Percentiles rank a stretch among this genome's conserved stretches.
phyloP scores from a whole-genome alignment of 1,140 invertebrate species.

The Lamellibrachia luymesi region DNA sequence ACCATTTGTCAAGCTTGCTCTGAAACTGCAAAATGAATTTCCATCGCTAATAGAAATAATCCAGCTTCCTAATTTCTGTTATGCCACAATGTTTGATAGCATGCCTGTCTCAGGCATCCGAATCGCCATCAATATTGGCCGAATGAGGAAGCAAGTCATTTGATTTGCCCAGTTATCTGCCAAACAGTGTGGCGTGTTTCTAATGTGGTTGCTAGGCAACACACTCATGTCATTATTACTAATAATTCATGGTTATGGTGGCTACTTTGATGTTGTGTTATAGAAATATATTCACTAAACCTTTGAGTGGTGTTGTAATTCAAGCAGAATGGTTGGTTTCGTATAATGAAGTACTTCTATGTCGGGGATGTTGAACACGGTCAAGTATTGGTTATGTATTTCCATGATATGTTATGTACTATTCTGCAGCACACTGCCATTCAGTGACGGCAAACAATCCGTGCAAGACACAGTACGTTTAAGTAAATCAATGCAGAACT shows the following conservation, averaged over 20 bases:
- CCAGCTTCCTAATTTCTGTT: not conserved
- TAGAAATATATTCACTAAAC: not conserved
- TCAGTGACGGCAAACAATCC: not conserved
- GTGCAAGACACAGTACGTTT: too few species aligned
- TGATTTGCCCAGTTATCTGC: not conserved
- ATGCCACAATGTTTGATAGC: not conserved
- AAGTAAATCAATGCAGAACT: too few species aligned
- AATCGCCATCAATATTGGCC: not conserved
- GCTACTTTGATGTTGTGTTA: constrained; percentile 10
- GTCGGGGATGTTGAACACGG: not conserved
- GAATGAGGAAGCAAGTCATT: not conserved
- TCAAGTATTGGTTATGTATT: not conserved
- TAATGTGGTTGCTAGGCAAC: not conserved
- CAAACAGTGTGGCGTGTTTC: not conserved
- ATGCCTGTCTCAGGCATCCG: not conserved
- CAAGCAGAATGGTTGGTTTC: not conserved
- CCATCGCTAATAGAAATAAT: not conserved
- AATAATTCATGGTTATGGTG: constrained; percentile 7
- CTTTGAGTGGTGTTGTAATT: not conserved
- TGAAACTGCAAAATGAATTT: not conserved
- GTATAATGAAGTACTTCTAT: not conserved
- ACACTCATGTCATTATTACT: not conserved
- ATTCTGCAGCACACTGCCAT: not conserved
- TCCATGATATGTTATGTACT: not conserved
- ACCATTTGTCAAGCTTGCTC: not conserved